Evolutionary conservation across 2,113 vertebrate genomes (phyloP).

Genomic region (Xenopus tropicalis): DNA sequence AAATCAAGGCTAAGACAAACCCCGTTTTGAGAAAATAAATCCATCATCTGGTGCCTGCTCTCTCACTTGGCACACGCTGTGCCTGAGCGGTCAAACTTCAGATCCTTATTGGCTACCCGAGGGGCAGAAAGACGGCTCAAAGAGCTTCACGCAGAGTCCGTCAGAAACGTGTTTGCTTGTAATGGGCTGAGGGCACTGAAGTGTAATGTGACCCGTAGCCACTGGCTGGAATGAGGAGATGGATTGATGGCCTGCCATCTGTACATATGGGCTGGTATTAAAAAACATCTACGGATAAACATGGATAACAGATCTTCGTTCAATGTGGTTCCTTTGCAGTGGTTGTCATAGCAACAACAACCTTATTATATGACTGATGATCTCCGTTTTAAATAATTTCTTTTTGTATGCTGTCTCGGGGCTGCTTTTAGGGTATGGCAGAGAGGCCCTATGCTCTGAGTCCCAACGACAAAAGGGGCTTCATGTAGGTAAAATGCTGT

Average conservation of each 20-base stretch:
- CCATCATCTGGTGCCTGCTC: background rate
- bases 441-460: too few relatives aligned
- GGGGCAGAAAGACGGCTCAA: background rate
- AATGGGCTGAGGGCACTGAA: constrained; percentile 1
- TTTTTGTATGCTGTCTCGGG: background rate
- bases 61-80: background rate
- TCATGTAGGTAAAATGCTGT: too few relatives aligned
- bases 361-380: background rate
- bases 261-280: background rate
- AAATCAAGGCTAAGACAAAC: too few relatives aligned
- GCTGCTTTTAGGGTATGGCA: too few relatives aligned
- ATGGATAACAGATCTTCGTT: background rate
- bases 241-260: background rate
- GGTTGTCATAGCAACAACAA: constrained; percentile 6
- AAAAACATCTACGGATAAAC: background rate
- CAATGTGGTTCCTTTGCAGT: background rate
- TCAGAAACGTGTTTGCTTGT: background rate
- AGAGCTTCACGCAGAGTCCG: background rate
- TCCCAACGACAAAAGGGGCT: too few relatives aligned
- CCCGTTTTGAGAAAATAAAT: background rate
- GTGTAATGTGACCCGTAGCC: background rate
- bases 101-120: constrained; percentile 5
- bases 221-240: background rate
- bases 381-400: background rate
- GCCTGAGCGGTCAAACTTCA: background rate